Base-by-base conservation (phyloP, 2,113 vertebrate genomes). In the Vicugna pacos region DNA sequence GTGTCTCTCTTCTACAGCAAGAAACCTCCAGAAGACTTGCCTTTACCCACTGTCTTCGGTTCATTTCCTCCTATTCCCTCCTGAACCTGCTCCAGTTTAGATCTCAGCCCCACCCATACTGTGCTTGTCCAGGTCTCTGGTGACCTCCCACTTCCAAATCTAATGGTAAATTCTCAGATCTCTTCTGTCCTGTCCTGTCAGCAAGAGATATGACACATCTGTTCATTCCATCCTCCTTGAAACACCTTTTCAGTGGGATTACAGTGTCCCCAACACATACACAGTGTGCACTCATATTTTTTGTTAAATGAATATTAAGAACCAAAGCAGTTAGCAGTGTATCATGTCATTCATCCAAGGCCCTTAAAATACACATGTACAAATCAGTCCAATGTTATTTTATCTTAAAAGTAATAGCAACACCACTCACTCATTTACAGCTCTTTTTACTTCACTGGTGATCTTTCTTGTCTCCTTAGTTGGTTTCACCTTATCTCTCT, bases 401-500 rank as follows among this genome's bases (percentile, higher is more conserved):
- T 91, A 69, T 90, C 24, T 42, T 93, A 58, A 77, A 94, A 73
- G n/a, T 50, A 80, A 88, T 91, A 28, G 28, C 62, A 64, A 50
- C 42, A 60, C 50, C 42, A 46, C 54, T 13, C 64, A 38, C 60
- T 87, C 6, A 10, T 65, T 67, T 77, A n/a, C 12, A 22, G 56
- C 30, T 93, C 52, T 60, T 11, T 24, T 56, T 22, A 30, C 15
- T 38, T 50, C 35, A 48, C 30, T 64, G n/a, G 22, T 62, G 24
- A 8, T 81, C 20, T 80, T 54, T 69, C 26, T 69, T 76, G 32
- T 70, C 54, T 80, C 17, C 42, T 79, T 79, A 32, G 62, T 19
- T 58, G 30, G 64, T 67, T 3, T 54, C 19, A 48, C 48, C 50
- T 56, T 0, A 0, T 58, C 11, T 89, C 32, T 60, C 32, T 92